Base-by-base conservation (phyloP, 2,888 invertebrate genomes). In the Steinernema scapterisci region DNA sequence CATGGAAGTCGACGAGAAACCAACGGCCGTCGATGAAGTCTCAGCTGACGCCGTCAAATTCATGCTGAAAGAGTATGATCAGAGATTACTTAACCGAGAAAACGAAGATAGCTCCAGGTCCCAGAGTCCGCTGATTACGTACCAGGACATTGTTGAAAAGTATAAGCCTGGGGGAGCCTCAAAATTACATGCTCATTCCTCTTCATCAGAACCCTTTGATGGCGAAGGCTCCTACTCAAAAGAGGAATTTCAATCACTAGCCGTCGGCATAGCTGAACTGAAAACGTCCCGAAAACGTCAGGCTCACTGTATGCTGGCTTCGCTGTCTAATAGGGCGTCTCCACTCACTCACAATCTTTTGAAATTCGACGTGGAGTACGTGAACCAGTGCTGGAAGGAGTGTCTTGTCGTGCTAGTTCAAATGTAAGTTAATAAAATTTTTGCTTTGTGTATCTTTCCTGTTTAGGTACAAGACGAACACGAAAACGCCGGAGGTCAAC, bases 311-410 rank as follows among this genome's bases (percentile, higher is more conserved):
- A 27, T 31, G 27, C 11, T 63, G 27, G 63, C 31, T 7, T 27
- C 63, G 38, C 31, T 63, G 5, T 63, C 63, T n/a, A 31, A 25
- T 31, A 25, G 63, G 1, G 63, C 25, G 5, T 27, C 63, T 16
- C 63, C 11, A 1, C 21, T 31, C 31, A 9, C 13, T 11, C 27
- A 16, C 19, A 31, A 31, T 63, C 63, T 63, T 3, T 31, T 63
- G 6, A 63, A 63, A n/a, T 63, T 63, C 63, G 63, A 63, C 63
- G 63, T 63, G 3, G 63, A 63, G 27, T 63, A 63, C 31, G 16
- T 16, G 27, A 27, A 63, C 31, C 21, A 31, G 2, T 63, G 63
- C 25, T 63, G 38, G 27, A 63, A 63, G 7, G 19, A 25, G 5
- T 31, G 63, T 16, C 13, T 63, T 1, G 16, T 2, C 2, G n/a